These are phyloP conservation scores for Drosophila mayaguana DNA, from an alignment of 2,888 invertebrate species.

Conservation along the genomic window DNA sequence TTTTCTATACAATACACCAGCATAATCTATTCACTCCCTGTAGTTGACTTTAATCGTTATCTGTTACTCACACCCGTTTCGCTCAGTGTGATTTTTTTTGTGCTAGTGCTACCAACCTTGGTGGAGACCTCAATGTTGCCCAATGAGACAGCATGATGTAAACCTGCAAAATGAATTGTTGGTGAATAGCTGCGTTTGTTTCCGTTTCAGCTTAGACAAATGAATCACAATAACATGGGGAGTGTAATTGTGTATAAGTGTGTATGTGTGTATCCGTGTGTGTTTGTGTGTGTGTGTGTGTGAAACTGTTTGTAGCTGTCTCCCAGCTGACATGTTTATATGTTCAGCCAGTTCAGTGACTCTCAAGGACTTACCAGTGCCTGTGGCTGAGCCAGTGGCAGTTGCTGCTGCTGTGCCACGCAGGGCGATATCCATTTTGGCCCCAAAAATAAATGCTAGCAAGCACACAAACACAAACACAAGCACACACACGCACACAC, in stretches of 20 bases:
- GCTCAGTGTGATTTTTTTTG: constrained; percentile 3
- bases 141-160: constrained; percentile 85
- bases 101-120: constrained; percentile 76
- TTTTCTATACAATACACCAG: neutral
- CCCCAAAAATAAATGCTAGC: constrained; percentile 64
- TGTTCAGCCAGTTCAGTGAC: constrained; percentile 53
- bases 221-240: constrained; percentile 43
- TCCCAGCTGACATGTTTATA: constrained; percentile 28
- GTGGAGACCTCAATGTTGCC: constrained; percentile 84
- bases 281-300: constrained; percentile 31
- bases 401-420: constrained; percentile 60
- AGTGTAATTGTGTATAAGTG: constrained; percentile 13
- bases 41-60: neutral
- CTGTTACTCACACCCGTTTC: neutral
- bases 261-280: constrained; percentile 26
- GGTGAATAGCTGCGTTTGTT: constrained; percentile 35
- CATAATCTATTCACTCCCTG: neutral
- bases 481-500: constrained; percentile 24
- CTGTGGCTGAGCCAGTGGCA: constrained; percentile 48
- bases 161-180: constrained; percentile 78
- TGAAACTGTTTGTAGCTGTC: constrained; percentile 20
- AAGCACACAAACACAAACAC: constrained; percentile 47
- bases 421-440: constrained; percentile 76
- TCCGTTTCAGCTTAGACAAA: constrained; percentile 39
- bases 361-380: constrained; percentile 74